These are phyloP conservation scores for Mesoligia furuncula DNA, from an alignment of 2,888 invertebrate species.

Conservation along the genomic window DNA sequence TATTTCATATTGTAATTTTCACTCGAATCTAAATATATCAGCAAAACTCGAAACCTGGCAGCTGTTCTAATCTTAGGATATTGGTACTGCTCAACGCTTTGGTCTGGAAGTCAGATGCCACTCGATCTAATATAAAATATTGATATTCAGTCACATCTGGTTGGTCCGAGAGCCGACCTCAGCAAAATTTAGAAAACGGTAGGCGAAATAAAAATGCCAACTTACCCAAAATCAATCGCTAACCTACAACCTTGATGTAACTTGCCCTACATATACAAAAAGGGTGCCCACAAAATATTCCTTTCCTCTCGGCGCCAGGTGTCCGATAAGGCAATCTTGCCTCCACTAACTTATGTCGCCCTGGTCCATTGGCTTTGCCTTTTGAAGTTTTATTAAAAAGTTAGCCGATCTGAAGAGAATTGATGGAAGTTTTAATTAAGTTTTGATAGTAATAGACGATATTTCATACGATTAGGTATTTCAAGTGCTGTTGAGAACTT, in stretches of 20 bases:
- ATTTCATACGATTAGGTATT: conserved; percentile 18
- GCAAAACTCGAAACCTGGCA: not conserved
- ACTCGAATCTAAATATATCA: not conserved
- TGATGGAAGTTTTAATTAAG: conserved; percentile 49
- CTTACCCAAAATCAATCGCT: not conserved
- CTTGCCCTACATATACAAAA: conserved; percentile 28
- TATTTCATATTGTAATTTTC: not conserved
- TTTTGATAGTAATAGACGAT: conserved; percentile 32
- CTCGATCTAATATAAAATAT: conserved; percentile 25
- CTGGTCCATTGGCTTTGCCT: conserved; percentile 36
- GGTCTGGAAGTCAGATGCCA: not conserved
- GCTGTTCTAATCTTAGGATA: not conserved
- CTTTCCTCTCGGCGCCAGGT: conserved; percentile 42
- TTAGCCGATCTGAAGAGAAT: conserved; percentile 31
- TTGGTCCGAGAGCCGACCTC: not conserved
- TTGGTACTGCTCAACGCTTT: not conserved
- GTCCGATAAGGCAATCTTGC: conserved; percentile 25
- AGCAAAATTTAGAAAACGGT: not conserved
- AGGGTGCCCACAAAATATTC: conserved; percentile 48
- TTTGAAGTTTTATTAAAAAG: conserved; percentile 63
- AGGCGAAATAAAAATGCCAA: conserved; percentile 5
- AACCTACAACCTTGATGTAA: not conserved
- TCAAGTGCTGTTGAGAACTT: not conserved
- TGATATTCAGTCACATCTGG: conserved; percentile 14
- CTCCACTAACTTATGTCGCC: conserved; percentile 33